Evolutionary conservation across 2,113 vertebrate species (phyloP), one percentile per base, ranked within the genome.

Genomic region (Phodopus roborovskii): DNA sequence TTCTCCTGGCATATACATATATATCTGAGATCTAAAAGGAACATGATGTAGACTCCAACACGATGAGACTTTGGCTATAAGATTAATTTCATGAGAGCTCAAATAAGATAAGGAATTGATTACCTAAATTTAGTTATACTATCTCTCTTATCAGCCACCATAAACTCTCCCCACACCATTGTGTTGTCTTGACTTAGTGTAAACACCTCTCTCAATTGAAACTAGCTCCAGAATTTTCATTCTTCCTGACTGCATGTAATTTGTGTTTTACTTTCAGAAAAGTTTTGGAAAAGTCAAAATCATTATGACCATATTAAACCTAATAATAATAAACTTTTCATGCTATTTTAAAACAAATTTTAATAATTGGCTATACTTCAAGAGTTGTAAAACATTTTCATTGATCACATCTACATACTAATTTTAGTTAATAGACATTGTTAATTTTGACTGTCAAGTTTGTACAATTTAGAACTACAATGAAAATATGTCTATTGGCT

Each of bases 41-140:
- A 50, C 1, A 70, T 53, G 28, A 28, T 1, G 26, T 66, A 60
- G 53, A 12, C 15, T 92, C 82, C 74, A 64, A 5, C 58, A n/a
- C n/a, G n/a, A n/a, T 88, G n/a, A 68, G 58, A 79, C 53, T 66
- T 62, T 22, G 30, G 36, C 66, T 92, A 28, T 17, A 78, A 84
- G 56, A 78, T 92, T 91, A 77, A 89, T 58, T 89, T 53, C 81
- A 33, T 53, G 73, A 82, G 17, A 82, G 33, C 28, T 96, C 39
- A 56, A 62, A 39, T 28, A 94, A 45, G 26, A 91, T 74, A 82
- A 66, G 26, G 13, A 87, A 90, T 20, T 24, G 56, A 91, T 28
- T 89, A 28, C 66, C 13, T 79, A 78, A 85, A 13, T 77, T 88
- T 71, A 85, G 48, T 16, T 6, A 0, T 75, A 50, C 0, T 48